Evolutionary conservation across 2,888 invertebrate genomes (phyloP).

Genomic region (Sphaeridia pumilis): DNA sequence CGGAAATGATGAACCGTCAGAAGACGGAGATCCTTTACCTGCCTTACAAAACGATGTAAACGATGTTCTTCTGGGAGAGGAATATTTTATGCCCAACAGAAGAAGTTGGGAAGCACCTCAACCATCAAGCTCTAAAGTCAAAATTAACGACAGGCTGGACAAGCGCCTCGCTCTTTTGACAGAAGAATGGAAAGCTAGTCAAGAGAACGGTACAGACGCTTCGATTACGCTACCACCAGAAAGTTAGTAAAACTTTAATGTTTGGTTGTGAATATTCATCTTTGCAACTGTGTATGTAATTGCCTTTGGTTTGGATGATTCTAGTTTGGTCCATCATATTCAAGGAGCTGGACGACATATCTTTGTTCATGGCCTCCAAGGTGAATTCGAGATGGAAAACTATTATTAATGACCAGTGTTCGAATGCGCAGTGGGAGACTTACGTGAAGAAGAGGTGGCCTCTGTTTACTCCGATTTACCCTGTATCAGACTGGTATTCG

Average conservation of each 20-base stretch:
- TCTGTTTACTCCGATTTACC: constrained; percentile 61
- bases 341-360: constrained; percentile 79
- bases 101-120: neutral
- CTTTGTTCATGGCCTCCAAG: constrained; percentile 74
- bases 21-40: constrained; percentile 39
- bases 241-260: constrained; percentile 23
- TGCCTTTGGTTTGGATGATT: neutral
- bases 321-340: constrained; percentile 75
- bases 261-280: neutral
- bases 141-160: constrained; percentile 15
- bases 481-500: constrained; percentile 43
- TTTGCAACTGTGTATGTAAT: neutral
- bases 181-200: constrained; percentile 18
- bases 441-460: constrained; percentile 74
- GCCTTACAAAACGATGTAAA: constrained; percentile 29
- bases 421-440: constrained; percentile 65
- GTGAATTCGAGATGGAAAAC: constrained; percentile 77
- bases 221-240: constrained; percentile 27
- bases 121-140: neutral
- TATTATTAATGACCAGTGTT: constrained; percentile 63
- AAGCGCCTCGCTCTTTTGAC: constrained; percentile 24
- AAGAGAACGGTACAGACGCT: constrained; percentile 23
- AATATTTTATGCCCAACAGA: constrained; percentile 6
- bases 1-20: constrained; percentile 85
- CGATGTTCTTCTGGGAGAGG: constrained; percentile 28